phyloP scores from a whole-genome alignment of 2,888 invertebrate species.

The Drosophila putrida region DNA sequence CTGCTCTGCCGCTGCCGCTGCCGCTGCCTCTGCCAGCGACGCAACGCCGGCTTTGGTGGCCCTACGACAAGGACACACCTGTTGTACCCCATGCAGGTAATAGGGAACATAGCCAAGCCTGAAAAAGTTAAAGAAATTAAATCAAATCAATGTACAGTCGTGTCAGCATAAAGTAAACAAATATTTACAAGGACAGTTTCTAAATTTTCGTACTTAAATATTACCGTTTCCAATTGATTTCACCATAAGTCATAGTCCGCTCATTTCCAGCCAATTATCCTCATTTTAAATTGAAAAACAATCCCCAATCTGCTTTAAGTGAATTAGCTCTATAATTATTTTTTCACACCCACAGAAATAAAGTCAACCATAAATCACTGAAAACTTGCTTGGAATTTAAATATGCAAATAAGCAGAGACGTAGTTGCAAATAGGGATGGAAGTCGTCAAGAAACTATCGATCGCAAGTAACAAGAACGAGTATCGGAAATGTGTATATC shows the following conservation, averaged over 20 bases:
- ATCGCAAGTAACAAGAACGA: no score
- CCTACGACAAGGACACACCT: slow-evolving; percentile 68
- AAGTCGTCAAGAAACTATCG: not conserved
- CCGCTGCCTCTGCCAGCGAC: slow-evolving; percentile 2
- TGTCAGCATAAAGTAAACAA: no score
- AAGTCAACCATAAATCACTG: slow-evolving; percentile 61
- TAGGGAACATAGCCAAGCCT: slow-evolving; percentile 9
- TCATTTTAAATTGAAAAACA: not conserved
- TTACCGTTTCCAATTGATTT: not conserved
- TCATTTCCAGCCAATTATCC: not conserved
- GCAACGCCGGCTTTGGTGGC: slow-evolving; percentile 24
- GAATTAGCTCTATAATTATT: slow-evolving; percentile 71
- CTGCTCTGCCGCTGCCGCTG: not conserved
- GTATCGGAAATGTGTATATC: no score
- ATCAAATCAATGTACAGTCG: not conserved
- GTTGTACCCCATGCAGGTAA: slow-evolving; percentile 64
- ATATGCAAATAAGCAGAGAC: slow-evolving; percentile 55
- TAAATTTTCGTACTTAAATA: no score
- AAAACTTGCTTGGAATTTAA: slow-evolving; percentile 62
- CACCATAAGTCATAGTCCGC: not conserved
- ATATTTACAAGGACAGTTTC: no score
- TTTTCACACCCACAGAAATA: slow-evolving; percentile 47
- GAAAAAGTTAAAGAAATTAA: not conserved
- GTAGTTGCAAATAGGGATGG: not conserved
- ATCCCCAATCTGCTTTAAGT: slow-evolving; percentile 29